Conservation (phyloP, 2,797 vertebrate genomes). For the Dromococcyx pavoninus region DNA sequence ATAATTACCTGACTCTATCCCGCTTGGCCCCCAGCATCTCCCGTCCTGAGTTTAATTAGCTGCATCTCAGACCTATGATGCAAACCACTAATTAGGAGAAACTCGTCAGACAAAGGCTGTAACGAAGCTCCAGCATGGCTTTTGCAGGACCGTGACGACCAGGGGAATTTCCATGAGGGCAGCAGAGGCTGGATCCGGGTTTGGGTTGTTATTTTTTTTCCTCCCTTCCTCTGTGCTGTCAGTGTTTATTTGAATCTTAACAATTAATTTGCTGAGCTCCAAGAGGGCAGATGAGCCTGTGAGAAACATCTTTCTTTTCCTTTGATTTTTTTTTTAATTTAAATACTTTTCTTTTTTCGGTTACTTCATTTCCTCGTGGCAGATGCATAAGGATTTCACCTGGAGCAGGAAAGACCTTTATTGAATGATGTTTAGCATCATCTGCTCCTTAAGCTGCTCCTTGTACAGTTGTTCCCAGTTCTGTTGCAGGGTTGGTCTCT, state of each 20-base stretch:
- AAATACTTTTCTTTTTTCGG: not conserved
- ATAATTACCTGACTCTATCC: accelerated
- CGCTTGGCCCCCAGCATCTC: accelerated
- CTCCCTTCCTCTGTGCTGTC: not conserved
- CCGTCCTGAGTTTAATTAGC: not conserved
- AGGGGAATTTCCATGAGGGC: not conserved
- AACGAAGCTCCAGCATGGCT: not conserved
- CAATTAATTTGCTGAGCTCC: not conserved
- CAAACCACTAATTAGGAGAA: not conserved
- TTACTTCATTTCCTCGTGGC: not conserved
- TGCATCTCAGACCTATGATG: not conserved
- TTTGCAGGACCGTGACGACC: not conserved
- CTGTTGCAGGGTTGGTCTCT: not conserved
- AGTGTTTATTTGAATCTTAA: not conserved
- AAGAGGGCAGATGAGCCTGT: not conserved
- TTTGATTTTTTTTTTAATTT: not conserved
- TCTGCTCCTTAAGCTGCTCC: not conserved
- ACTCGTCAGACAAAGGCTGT: not conserved
- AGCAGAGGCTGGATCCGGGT: not conserved
- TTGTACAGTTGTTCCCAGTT: not conserved
- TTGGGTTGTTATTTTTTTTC: not conserved
- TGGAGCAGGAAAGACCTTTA: not conserved
- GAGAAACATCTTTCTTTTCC: not conserved
- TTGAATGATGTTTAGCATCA: not conserved
- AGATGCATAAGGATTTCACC: not conserved